Conservation (phyloP, 2,113 vertebrate genomes). For the Melanotaenia duboulayi region DNA sequence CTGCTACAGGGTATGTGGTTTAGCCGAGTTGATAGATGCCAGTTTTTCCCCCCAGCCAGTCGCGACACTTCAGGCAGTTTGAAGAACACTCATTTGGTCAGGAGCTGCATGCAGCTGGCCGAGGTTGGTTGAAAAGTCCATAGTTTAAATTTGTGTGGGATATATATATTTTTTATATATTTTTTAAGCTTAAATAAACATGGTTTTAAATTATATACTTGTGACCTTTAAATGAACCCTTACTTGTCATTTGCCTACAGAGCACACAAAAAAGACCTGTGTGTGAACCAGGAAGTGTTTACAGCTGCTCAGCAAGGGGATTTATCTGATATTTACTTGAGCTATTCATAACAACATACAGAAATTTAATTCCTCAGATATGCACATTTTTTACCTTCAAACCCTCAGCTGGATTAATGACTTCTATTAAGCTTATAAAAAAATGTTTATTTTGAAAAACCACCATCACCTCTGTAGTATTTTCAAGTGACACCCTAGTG, state of each 20-base stretch:
- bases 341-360: constrained; percentile 9
- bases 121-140: constrained; percentile 21
- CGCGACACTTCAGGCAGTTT: constrained; percentile 34
- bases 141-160: constrained; percentile 36
- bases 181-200: constrained; percentile 11
- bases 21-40: constrained; percentile 56
- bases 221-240: constrained; percentile 23
- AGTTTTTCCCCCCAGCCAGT: background rate
- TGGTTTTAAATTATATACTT: constrained; percentile 4
- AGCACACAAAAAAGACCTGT: background rate
- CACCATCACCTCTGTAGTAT: too few relatives aligned
- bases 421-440: background rate
- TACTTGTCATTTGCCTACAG: background rate
- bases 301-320: background rate
- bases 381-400: background rate
- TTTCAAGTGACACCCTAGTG: constrained; percentile 10
- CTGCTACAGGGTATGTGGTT: constrained; percentile 55
- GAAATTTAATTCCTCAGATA: background rate
- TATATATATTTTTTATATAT: constrained; percentile 20
- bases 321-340: constrained; percentile 36
- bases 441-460: too few relatives aligned
- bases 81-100: constrained; percentile 50
- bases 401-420: background rate
- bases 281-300: constrained; percentile 14
- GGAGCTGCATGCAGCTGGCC: constrained; percentile 10